Percentiles rank a stretch among this genome's conserved stretches.
Conservation (phyloP, 2,888 invertebrate genomes). For the Nesidiocoris tenuis region DNA sequence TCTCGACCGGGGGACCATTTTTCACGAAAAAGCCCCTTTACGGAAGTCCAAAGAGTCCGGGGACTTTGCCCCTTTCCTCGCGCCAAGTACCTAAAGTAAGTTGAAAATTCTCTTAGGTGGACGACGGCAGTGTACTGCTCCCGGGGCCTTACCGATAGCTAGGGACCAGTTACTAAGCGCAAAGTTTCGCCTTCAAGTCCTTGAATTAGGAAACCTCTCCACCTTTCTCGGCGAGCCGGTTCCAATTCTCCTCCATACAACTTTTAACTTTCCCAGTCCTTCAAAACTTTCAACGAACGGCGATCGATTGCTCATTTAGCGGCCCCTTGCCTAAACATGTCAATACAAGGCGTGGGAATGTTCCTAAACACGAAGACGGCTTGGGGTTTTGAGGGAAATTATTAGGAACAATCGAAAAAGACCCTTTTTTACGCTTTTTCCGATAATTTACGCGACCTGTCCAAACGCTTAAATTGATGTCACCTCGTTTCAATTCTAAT, state of each 20-base stretch:
- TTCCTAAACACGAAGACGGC: too few relatives aligned
- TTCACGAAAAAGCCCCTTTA: neutral
- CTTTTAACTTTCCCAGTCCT: constrained; percentile 26
- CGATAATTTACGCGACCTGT: too few relatives aligned
- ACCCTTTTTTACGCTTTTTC: too few relatives aligned
- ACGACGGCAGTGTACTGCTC: neutral
- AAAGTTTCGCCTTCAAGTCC: constrained; percentile 26
- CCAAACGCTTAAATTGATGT: too few relatives aligned
- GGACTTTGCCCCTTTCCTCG: neutral
- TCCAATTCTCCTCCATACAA: neutral
- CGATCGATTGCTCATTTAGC: constrained; percentile 32
- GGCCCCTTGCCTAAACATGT: constrained; percentile 21
- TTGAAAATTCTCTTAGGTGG: constrained; percentile 13
- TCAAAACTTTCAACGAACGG: constrained; percentile 12
- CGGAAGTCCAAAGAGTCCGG: neutral
- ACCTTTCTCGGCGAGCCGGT: neutral
- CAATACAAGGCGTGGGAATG: too few relatives aligned
- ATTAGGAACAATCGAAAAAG: neutral
- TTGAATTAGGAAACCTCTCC: constrained; percentile 1
- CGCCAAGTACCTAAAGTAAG: neutral
- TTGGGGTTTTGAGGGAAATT: neutral
- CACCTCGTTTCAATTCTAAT: too few relatives aligned
- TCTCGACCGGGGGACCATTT: neutral
- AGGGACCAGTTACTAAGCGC: constrained; percentile 21
- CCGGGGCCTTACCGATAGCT: constrained; percentile 1